Conservation (phyloP, 2,113 vertebrate species). For the Poicephalus gulielmi region DNA sequence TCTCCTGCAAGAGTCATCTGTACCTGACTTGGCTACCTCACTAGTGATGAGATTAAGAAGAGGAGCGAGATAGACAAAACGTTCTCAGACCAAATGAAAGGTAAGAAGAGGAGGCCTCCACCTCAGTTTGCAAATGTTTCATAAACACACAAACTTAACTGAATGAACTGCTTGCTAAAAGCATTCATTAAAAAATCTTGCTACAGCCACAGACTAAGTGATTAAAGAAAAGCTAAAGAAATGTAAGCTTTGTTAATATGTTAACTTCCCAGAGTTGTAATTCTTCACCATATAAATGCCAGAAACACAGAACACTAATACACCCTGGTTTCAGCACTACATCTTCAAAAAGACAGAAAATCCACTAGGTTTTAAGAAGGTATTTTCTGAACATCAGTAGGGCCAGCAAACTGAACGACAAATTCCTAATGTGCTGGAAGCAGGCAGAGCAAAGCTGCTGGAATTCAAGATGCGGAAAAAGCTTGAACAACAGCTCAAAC, state of each 20-base stretch:
- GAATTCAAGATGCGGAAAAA: neutral
- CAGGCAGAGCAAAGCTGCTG: neutral
- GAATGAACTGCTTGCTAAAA: neutral
- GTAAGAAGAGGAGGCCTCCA: neutral
- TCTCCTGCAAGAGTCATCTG: conserved; percentile 20
- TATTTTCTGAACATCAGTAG: neutral
- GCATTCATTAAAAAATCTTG: neutral
- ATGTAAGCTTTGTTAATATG: neutral
- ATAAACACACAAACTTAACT: neutral
- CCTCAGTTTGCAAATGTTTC: neutral
- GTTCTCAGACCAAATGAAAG: neutral
- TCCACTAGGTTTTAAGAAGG: neutral
- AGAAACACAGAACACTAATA: neutral
- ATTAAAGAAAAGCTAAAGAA: conserved; percentile 15
- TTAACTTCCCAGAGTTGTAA: neutral
- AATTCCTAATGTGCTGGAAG: neutral
- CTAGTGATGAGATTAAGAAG: neutral
- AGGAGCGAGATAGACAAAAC: neutral
- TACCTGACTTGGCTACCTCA: conserved; percentile 15
- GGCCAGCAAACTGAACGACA: neutral
- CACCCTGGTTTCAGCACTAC: neutral
- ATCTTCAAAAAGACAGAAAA: conserved; percentile 16
- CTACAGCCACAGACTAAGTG: neutral
- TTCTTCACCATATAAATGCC: neutral
- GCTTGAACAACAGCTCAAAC: neutral